Base-by-base conservation (phyloP, 2,888 invertebrate genomes). In the Pterostichus niger region DNA sequence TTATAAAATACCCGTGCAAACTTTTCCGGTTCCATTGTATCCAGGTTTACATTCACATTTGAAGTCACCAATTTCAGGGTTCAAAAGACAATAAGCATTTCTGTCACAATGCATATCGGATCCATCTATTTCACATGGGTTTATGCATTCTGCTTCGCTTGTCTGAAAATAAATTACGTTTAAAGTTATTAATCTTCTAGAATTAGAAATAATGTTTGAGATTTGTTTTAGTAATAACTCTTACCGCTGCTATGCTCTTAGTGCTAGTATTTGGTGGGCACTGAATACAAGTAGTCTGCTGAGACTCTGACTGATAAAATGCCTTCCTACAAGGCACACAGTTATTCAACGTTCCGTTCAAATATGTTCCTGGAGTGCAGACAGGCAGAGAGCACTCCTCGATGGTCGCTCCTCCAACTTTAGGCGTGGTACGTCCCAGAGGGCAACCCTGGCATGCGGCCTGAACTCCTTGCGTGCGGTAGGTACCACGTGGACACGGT, bases 251-350 rank as follows among this genome's bases (percentile, higher is more conserved):
- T 0, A 93, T 92, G 86, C 93, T 93, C 87, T 95, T 94, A 0
- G 98, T 98, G 87, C 97, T 98, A 17, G 96, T 97, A 88, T 97
- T 97, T 56, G 96, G 95, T 33, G 97, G 97, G 88, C 98, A 98
- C 52, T 95, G 93, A 79, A 96, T 91, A 89, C 98, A 98, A 52
- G 93, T 92, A 0, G 96, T 96, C 88, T 98, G 97, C 88, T 98
- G 97, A 0, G 95, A 93, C 87, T 97, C 96, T 0, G 97, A 93
- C 89, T 98, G 98, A 89, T 97, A 99, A 83, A 94, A 96, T 85
- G 97, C 97, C 89, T 96, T 96, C 86, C 95, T 95, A 89, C 99
- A 99, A 84, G 94, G 93, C 75, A 96, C 91, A 88, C 99, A 99
- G 86, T 94, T 94, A 89, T 98, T 97, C 84, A 96, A 92, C 0